These are phyloP conservation scores for Acomys russatus DNA, from an alignment of 2,797 vertebrate species.

Conservation along the genomic window DNA sequence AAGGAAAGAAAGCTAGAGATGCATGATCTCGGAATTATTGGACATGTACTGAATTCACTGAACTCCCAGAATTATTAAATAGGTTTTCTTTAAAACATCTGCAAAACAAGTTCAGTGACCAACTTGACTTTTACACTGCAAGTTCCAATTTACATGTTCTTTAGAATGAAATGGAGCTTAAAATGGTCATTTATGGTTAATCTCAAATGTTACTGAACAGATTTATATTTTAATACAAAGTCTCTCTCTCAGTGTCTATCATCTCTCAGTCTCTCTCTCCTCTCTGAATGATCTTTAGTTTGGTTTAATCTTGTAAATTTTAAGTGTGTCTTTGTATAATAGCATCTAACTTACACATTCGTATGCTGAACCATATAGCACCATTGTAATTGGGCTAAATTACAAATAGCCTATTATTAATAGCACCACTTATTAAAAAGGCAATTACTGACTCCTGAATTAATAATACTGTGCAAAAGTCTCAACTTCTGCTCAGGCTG, in stretches of 20 bases:
- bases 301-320: conserved; percentile 35
- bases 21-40: neutral
- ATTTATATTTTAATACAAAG: neutral
- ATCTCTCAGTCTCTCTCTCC: neutral
- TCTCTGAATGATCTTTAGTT: neutral
- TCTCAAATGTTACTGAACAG: neutral
- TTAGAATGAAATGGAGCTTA: conserved; percentile 31
- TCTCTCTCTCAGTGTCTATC: neutral
- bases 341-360: conserved; percentile 42
- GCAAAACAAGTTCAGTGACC: neutral
- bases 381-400: conserved; percentile 70
- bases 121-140: conserved; percentile 17
- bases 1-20: neutral
- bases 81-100: conserved; percentile 40
- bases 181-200: conserved; percentile 48
- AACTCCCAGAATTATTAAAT: conserved; percentile 2
- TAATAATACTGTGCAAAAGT: conserved; percentile 11
- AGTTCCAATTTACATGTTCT: neutral
- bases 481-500: neutral
- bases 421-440: conserved; percentile 60
- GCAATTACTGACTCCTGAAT: conserved; percentile 60
- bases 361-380: conserved; percentile 15
- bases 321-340: conserved; percentile 34
- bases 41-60: conserved; percentile 33
- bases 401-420: conserved; percentile 59